phyloP scores from a whole-genome alignment of 2,113 vertebrate species.

The Apeltes quadracus region DNA sequence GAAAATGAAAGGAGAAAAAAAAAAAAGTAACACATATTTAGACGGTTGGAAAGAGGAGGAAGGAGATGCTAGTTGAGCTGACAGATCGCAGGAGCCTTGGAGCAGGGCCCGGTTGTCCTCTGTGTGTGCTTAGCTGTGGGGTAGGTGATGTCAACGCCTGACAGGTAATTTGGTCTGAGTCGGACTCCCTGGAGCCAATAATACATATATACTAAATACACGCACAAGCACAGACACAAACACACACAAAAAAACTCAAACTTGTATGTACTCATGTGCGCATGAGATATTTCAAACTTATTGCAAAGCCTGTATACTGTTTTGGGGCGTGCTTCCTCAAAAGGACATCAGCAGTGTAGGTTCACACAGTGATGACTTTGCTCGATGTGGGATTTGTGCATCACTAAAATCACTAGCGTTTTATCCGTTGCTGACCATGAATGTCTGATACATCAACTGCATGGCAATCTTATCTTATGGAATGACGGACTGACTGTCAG shows the following conservation, averaged over 20 bases:
- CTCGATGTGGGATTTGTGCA: neutral
- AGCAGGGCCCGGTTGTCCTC: conserved; percentile 70
- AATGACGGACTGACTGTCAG: neutral
- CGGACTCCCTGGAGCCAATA: conserved; percentile 50
- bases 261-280: conserved; percentile 16
- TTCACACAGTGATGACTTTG: conserved; percentile 22
- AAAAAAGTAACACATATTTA: conserved; percentile 12
- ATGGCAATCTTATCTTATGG: neutral
- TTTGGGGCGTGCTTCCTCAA: conserved; percentile 37
- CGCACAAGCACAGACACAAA: conserved; percentile 25
- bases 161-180: conserved; percentile 78
- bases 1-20: conserved; percentile 8
- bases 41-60: conserved; percentile 26
- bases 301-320: conserved; percentile 39
- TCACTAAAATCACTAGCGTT: neutral
- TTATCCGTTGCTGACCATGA: neutral
- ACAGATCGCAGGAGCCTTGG: conserved; percentile 68
- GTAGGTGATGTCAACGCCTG: conserved; percentile 78
- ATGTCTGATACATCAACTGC: neutral
- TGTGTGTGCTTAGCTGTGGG: conserved; percentile 69
- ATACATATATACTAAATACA: conserved; percentile 52
- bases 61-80: conserved; percentile 55
- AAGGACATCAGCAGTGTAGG: conserved; percentile 33
- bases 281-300: conserved; percentile 41
- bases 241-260: conserved; percentile 14